Conservation (phyloP, 2,888 invertebrate species). For the Aquatica leii region DNA sequence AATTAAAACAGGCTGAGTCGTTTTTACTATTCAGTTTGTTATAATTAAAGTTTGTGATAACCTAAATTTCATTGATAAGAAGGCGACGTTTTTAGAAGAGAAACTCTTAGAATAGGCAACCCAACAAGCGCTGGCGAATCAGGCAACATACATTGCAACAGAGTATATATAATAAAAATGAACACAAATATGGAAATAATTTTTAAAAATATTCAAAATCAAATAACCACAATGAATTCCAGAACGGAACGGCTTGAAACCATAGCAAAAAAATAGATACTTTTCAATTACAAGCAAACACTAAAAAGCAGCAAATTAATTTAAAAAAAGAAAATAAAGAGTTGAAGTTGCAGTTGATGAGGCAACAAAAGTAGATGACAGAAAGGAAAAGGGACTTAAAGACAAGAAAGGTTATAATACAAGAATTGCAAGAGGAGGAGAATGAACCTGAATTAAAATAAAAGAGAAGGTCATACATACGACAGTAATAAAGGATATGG, state of each 20-base stretch:
- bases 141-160: no score
- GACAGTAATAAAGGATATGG: conserved; percentile 4
- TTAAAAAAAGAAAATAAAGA: conserved; percentile 6
- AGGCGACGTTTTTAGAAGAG: no score
- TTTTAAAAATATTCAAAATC: not conserved
- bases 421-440: conserved; percentile 3
- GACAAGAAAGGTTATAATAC: not conserved
- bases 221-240: not conserved
- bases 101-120: no score
- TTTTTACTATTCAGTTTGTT: no score
- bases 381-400: not conserved
- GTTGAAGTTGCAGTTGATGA: not conserved
- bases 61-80: no score
- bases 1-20: no score
- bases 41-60: no score
- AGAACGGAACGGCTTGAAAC: no score
- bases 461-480: conserved; percentile 9
- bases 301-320: not conserved
- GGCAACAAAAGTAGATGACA: not conserved
- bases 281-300: not conserved
- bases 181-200: no score
- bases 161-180: no score
- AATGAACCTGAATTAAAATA: conserved; percentile 8
- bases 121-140: no score
- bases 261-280: no score